These are phyloP conservation scores for Apus apus DNA, from an alignment of 2,113 vertebrate genomes.

Conservation along the genomic window DNA sequence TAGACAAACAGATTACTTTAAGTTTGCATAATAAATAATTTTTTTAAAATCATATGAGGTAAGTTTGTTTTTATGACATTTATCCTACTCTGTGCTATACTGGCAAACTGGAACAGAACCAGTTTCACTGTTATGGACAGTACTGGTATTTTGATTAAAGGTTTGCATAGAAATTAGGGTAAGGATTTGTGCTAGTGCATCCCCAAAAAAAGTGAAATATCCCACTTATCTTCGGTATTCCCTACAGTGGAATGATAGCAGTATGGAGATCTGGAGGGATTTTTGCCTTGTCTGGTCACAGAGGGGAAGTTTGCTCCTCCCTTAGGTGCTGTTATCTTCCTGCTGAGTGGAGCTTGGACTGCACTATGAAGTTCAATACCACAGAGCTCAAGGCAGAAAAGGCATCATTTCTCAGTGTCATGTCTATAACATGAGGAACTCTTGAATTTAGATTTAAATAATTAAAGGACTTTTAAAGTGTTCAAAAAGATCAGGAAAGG, in stretches of 20 bases:
- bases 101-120: not conserved
- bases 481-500: not conserved
- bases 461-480: not conserved
- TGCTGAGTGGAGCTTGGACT: not conserved
- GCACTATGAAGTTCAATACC: not conserved
- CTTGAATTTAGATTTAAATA: not conserved
- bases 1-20: not conserved
- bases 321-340: not conserved
- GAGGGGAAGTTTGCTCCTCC: not conserved
- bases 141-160: not conserved
- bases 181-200: not conserved
- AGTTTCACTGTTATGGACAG: not conserved
- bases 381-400: not conserved
- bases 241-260: not conserved
- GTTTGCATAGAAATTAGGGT: not conserved
- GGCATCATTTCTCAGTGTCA: not conserved
- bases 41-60: not conserved
- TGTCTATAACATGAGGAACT: not conserved
- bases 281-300: not conserved
- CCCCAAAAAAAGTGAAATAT: not conserved
- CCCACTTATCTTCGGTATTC: not conserved
- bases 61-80: not conserved
- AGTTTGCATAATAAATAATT: not conserved
- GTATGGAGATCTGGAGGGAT: not conserved
- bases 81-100: not conserved